Base-by-base conservation (phyloP, 2,888 invertebrate species). In the Cordilura impudica region DNA sequence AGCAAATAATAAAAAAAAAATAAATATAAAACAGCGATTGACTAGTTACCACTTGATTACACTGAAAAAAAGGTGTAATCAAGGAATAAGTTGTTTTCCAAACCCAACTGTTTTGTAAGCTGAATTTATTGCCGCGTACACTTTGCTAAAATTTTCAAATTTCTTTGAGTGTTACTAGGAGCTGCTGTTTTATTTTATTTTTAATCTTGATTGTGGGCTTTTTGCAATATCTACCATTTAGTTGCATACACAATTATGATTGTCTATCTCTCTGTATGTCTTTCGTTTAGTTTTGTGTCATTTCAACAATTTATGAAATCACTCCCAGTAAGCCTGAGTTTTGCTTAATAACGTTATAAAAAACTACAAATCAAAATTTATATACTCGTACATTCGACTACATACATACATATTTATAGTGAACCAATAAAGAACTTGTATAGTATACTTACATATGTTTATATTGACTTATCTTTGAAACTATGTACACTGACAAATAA, bases 291-390 rank as follows among this genome's bases (percentile, higher is more conserved):
- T 63, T 58, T 65, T 63, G 56, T 74, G 78, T 74, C 78, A 69
- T 69, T 70, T 78, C 58, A 58, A 65, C 73, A 70, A 72, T 67
- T 74, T 53, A 70, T 74, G 65, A 73, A 74, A 69, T 78, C 69
- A 74, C 60, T 63, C 63, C 60, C 39, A 60, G 19, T 72, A 39
- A 53, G 35, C 18, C 54, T 45, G 29, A 51, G 21, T 51, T 56
- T 56, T 63, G 16, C 10, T 56, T 70, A 69, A 75, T 63, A 18
- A 10, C 49, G 61, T 75, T 69, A 61, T 63, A 54, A 47, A 54
- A n/a, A 35, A 19, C 26, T 21, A 45, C 19, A 75, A 69, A 75
- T 61, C 47, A 45, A 51, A 60, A 74, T 43, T 18, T 31, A 39
- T 39, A n/a, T 39, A 26, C 26, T 26, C 6, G 6, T n/a, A n/a